Base-by-base conservation (phyloP, 2,888 invertebrate species). In the Chorisops tibialis region DNA sequence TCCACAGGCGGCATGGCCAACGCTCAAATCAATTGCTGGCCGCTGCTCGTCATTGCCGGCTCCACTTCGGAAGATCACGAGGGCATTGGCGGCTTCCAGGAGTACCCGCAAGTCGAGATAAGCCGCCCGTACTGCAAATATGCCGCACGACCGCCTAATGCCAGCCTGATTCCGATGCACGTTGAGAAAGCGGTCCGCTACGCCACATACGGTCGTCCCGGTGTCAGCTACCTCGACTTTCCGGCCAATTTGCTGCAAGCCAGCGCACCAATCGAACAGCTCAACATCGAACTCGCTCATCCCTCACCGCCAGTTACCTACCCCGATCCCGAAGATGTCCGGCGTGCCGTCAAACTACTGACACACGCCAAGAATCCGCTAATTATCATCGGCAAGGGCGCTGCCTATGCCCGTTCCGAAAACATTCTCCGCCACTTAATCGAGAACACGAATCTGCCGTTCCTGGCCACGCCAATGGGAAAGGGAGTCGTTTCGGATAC, bases 1-100 rank as follows among this genome's bases (percentile, higher is more conserved):
- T 3, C n/a, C 12, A 21, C 87, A 68, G 95, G 93, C 37, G 97
- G 97, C 22, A 91, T 98, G 90, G 96, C 96, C 12, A 98, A 98
- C 81, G 96, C 98, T 2, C 94, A 95, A 78, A 84, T 93, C 4
- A 97, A 97, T 77, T 91, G 93, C 74, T 97, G 96, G 96, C 97
- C 97, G 0, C 78, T 97, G 50, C 72, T 98, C 39, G 93, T 97
- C 3, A 86, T 98, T 66, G 96, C 93, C 16, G 97, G 98, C 1
- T 89, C 96, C 0, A 90, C 92, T 69, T 89, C 93, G 14, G 84
- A 89, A 71, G 93, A 95, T 76, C 96, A 96, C 74, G 96, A 96
- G 78, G 92, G 91, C 7, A 89, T 95, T 69, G 97, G 97, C 19
- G 97, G 95, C 2, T 98, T 98, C 78, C 97, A 98, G 78, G 96